Base-by-base conservation (phyloP, 2,113 vertebrate species). In the Chaetorhynchus papuensis region DNA sequence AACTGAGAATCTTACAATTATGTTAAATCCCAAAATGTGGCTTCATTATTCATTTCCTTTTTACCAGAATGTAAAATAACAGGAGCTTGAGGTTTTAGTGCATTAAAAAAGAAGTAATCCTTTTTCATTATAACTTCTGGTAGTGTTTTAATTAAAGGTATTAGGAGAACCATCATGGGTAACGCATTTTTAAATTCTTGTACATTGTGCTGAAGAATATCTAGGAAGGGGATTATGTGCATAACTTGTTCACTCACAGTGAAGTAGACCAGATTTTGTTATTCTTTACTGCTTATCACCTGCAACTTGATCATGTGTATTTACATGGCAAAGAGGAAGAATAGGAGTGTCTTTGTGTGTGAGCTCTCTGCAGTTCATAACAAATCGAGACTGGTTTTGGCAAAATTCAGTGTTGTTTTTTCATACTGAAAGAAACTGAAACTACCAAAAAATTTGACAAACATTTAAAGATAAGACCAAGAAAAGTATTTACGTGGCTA, bases 61-160 rank as follows among this genome's bases (percentile, higher is more conserved):
- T 78, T 76, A 56, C 30, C 54, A 69, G 77, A 89, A 92, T 91
- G 75, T 87, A 71, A 92, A 94, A 74, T 87, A 94, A 85, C 42
- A 85, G 50, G 63, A 94, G 78, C 77, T 94, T 33, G 47, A 94
- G 83, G 69, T 79, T 84, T 94, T 93, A 96, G 54, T 50, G 59
- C 77, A 82, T 91, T 91, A 50, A 69, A 89, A 89, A 83, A 81
- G 44, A 75, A 66, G 22, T 89, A 96, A 95, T 92, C 87, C 78
- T n/a, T 97, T 97, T 96, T 96, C 84, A 80, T 96, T 93, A 76
- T 78, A 76, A 91, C 78, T 94, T 94, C 87, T 96, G 78, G 60
- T 96, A 93, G 80, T 93, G 88, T 84, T 96, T 96, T 97, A 95
- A 97, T 95, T 97, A 93, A 95, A 95, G 81, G 65, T 83, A 89